Evolutionary conservation across 2,888 invertebrate genomes (phyloP).

Genomic region (Andrena chrysosceles): DNA sequence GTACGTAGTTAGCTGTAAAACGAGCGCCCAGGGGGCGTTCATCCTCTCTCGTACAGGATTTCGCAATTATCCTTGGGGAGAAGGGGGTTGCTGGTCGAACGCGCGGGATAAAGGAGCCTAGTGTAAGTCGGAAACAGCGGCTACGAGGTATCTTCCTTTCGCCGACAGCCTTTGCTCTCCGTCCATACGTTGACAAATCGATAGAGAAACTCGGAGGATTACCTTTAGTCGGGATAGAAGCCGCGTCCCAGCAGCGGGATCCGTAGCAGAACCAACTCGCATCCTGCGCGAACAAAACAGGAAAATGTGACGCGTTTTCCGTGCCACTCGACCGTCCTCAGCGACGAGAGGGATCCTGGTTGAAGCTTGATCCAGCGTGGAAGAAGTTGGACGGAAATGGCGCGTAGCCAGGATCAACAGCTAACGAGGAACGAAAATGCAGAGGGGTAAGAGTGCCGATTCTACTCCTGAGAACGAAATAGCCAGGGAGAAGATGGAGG

Average conservation of each 20-base stretch:
- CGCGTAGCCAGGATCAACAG: no score
- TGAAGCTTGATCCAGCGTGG: no score
- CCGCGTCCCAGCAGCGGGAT: slow-evolving; percentile 13
- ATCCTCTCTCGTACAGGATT: slow-evolving; percentile 35
- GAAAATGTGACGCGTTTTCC: slow-evolving; percentile 54
- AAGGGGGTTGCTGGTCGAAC: not conserved
- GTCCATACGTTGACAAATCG: slow-evolving; percentile 5
- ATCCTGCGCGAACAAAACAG: slow-evolving; percentile 68
- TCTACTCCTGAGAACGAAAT: not conserved
- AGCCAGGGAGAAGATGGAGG: not conserved
- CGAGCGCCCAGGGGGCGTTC: slow-evolving; percentile 14
- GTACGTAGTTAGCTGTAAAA: not conserved
- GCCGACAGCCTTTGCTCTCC: not conserved
- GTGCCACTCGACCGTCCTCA: no score
- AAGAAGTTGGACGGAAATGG: no score
- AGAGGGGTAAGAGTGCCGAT: not conserved
- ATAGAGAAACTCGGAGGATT: slow-evolving; percentile 33
- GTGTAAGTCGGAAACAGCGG: slow-evolving; percentile 19
- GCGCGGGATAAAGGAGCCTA: slow-evolving; percentile 30
- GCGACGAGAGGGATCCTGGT: no score
- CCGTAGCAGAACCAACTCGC: slow-evolving; percentile 45
- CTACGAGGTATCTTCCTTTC: slow-evolving; percentile 11
- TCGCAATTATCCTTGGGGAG: slow-evolving; percentile 53
- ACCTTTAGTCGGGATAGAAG: slow-evolving; percentile 44
- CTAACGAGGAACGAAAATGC: no score